Base-by-base conservation (phyloP, 2,113 vertebrate species). In the Ginglymostoma cirratum region DNA sequence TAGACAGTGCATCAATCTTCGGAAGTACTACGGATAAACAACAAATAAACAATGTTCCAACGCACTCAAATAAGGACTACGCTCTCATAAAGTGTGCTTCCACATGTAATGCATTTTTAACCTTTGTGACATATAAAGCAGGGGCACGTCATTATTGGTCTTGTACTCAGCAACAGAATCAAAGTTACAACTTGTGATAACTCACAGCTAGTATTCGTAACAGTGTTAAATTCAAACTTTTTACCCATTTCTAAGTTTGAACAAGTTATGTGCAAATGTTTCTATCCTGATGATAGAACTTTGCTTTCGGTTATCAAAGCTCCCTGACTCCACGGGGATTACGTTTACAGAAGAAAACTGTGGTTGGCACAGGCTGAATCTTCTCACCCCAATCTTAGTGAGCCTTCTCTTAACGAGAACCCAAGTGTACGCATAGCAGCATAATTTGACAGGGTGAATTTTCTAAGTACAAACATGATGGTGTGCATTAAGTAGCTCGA, bases 21-120 rank as follows among this genome's bases (percentile, higher is more conserved):
- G 98, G 98, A 86, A 99, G 99, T 97, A 98, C 99, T 99, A 95
- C 94, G 96, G 96, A 97, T 96, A 96, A 30, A 97, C 96, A 93
- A 87, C 67, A 72, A 72, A 95, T 21, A 17, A n/a, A 83, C 80
- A 83, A 19, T 83, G 80, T 83, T 95, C 94, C 42, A 30, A 95
- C 12, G 5, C 14, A 48, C 30, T 72, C 42, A 95, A 45, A 94
- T 70, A 38, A 94, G 61, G n/a, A 42, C 69, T 69, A 45, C 0
- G 27, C 23, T 95, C 12, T 95, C 48, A 45, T 70, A 69, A 45
- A 76, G 23, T 6, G 5, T 21, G 12, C 30, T 94, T 95, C 45
- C 19, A 95, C 65, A 90, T 34, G 27, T 90, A 30, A 34, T 52
- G 48, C 61, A 34, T 90, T 90, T 55, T 90, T 90, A 90, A 90